Evolutionary conservation across 2,888 invertebrate genomes (phyloP), one percentile per base, ranked within the genome.

Genomic region (Ormia ochracea): DNA sequence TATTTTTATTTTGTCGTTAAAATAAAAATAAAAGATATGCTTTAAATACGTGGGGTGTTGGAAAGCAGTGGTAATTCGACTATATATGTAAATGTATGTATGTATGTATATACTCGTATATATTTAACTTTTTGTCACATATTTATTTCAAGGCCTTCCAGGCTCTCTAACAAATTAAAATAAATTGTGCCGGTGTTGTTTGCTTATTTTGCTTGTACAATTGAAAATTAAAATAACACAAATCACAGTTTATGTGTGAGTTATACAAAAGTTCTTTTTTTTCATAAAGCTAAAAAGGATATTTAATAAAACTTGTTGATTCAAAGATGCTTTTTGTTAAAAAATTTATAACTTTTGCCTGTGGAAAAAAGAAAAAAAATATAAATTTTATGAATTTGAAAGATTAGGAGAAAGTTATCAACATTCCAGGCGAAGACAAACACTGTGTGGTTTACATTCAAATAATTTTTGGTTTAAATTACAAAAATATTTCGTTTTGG

Each of bases 291-390:
- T 65, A 14, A n/a, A n/a, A n/a, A 50, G 23, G 17, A 19, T 56
- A 56, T 69, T 77, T 36, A 10, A 31, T 12, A 77, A 26, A 58
- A 19, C 36, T 21, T 17, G 7, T 28, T 23, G 19, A 3, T 70
- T 70, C 31, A 10, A 69, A 50, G 48, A n/a, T 28, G 23, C 23
- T 70, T 56, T 41, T 28, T n/a, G 58, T 52, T 1, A 10, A 38
- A 4, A 33, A 59, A 56, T 69, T 87, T 87, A 87, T 84, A 87
- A 85, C 72, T 81, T 82, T 87, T 87, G 87, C 87, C 87, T 87
- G 87, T 76, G 83, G 81, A 86, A 81, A 83, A 87, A 82, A 23
- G 28, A 43, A 81, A 50, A 45, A 43, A 74, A 50, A 81, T 23
- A 14, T 54, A 54, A 21, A 41, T 33, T 73, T 77, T 70, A 65